Evolutionary conservation across 2,797 vertebrate species (phyloP).

Genomic region (Staurois parvus): DNA sequence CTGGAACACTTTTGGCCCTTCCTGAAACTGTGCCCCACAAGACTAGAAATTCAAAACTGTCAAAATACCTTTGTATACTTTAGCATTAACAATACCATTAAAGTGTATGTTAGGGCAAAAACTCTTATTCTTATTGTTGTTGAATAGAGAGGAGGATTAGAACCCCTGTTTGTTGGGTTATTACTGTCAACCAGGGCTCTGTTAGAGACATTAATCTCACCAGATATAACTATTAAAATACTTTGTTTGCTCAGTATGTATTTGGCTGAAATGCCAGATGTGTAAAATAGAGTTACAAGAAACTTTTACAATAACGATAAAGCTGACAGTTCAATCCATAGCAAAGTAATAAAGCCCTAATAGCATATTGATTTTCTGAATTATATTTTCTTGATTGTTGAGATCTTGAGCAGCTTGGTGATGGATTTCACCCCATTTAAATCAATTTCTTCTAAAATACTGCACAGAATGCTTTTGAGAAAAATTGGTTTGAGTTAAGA

Average conservation of each 20-base stretch:
- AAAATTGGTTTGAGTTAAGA: not conserved
- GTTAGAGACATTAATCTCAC: too few species aligned
- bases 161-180: too few species aligned
- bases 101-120: too few species aligned
- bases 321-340: slow-evolving; percentile 15
- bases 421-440: slow-evolving; percentile 13
- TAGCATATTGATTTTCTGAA: slow-evolving; percentile 48
- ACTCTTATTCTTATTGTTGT: too few species aligned
- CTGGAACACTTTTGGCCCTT: too few species aligned
- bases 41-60: too few species aligned
- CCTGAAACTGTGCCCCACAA: too few species aligned
- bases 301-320: not conserved
- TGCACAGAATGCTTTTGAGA: not conserved
- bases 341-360: slow-evolving; percentile 6
- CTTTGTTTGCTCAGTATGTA: not conserved
- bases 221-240: too few species aligned
- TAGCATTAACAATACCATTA: too few species aligned
- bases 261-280: not conserved
- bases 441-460: not conserved
- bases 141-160: too few species aligned
- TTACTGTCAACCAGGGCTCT: too few species aligned
- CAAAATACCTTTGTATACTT: too few species aligned
- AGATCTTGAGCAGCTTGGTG: slow-evolving; percentile 2
- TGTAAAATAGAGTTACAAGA: slow-evolving; percentile 1
- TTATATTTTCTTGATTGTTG: slow-evolving; percentile 27